phyloP scores from a whole-genome alignment of 2,113 vertebrate species.

The Leptodactylus fuscus region DNA sequence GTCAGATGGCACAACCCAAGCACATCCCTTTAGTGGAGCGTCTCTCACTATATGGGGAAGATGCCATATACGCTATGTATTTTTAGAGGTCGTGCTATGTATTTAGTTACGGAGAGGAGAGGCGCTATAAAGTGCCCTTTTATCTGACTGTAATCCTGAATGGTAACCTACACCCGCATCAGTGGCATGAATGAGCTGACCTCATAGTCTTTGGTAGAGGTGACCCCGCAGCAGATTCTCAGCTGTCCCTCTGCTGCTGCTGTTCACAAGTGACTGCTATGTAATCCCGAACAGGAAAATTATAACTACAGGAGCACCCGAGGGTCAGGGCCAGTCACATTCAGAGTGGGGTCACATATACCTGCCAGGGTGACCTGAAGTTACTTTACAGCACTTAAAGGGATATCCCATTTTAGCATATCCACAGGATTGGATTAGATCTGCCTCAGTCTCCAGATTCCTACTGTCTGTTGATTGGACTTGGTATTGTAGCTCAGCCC shows the following conservation, averaged over 20 bases:
- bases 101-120: background rate
- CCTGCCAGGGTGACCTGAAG: background rate
- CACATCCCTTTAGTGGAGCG: too few relatives aligned
- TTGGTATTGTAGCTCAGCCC: too few relatives aligned
- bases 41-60: background rate
- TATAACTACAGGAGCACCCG: background rate
- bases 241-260: slow-evolving; percentile 23
- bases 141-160: slow-evolving; percentile 6
- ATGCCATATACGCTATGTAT: background rate
- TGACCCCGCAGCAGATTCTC: slow-evolving; percentile 44
- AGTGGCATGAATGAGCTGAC: background rate
- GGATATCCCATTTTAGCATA: too few relatives aligned
- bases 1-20: too few relatives aligned
- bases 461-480: too few relatives aligned
- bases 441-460: too few relatives aligned
- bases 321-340: background rate
- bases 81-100: background rate
- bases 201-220: background rate
- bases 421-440: too few relatives aligned
- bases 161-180: background rate
- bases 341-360: background rate
- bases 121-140: too few relatives aligned
- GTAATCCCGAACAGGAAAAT: background rate
- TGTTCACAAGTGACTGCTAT: background rate
- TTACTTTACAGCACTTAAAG: too few relatives aligned